Base-by-base conservation (phyloP, 2,113 vertebrate species). In the Strix uralensis region DNA sequence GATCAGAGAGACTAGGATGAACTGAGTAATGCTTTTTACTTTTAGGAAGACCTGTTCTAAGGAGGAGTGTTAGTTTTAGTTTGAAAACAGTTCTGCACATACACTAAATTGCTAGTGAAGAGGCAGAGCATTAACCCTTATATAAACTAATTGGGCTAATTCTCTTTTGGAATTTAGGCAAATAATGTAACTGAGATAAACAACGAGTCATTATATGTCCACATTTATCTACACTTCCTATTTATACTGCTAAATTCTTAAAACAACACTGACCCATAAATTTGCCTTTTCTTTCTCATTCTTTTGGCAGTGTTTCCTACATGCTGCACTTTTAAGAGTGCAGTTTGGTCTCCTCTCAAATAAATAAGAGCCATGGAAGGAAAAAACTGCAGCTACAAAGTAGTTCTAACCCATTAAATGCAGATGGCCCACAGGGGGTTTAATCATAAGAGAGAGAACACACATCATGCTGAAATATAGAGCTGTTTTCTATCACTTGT, bases 401-500 rank as follows among this genome's bases (percentile, higher is more conserved):
- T 98, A 98, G 98, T 98, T 98, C 97, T 97, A 98, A 98, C 95
- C 98, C 98, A 98, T 98, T 98, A 98, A 98, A 98, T 88, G 75
- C 98, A 98, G 98, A 98, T 98, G 98, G 98, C 96, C 97, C 97
- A 98, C 98, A 97, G 95, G 97, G 97, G 97, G 96, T 88, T 98
- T 98, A 98, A 98, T 98, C 97, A 96, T 98, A 97, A 88, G 97
- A 96, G 96, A 97, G 96, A 92, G 94, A 98, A 97, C 97, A 98
- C 97, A 98, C 97, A 98, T 98, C 97, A 97, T 32, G 83, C 97
- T 98, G 97, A 98, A 98, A 98, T 98, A 98, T 97, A 98, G 98
- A 97, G 97, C 98, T 98, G 98, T 98, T 98, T 98, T 98, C 97
- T 98, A 98, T 98, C 98, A 98, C 98, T 98, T 98, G 98, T 98